A percentile compares a stretch with the other conserved stretches of the same genome.
Evolutionary conservation across 2,113 vertebrate species (phyloP).

Genomic region (Ochotona curzoniae): DNA sequence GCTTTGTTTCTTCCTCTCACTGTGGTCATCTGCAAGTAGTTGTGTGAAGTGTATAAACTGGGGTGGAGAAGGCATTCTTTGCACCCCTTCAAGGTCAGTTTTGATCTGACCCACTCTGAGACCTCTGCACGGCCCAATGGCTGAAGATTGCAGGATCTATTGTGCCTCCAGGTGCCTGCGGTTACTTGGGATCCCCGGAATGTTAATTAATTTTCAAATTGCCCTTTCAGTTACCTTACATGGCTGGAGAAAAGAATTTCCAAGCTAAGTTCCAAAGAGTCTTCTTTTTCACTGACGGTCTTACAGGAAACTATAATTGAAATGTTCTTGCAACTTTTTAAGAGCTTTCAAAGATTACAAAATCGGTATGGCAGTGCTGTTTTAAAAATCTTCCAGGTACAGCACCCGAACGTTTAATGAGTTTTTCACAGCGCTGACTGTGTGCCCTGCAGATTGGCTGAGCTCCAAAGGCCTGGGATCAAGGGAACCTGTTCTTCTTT

Average conservation of each 20-base stretch:
- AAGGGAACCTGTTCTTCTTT: neutral
- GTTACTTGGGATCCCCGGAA: conserved; percentile 24
- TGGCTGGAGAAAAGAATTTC: conserved; percentile 40
- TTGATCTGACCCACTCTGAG: neutral
- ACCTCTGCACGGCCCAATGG: neutral
- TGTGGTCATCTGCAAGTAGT: neutral
- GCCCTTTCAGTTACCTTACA: conserved; percentile 26
- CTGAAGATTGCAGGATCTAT: neutral
- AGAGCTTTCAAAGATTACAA: neutral
- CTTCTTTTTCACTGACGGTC: neutral
- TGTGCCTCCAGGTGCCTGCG: neutral
- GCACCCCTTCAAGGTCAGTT: neutral
- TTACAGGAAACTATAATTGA: neutral
- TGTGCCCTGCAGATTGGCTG: neutral
- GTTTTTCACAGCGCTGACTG: neutral
- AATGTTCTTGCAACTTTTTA: neutral
- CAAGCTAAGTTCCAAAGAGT: neutral
- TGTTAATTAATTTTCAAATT: conserved; percentile 64
- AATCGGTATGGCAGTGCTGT: neutral
- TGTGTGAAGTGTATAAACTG: neutral
- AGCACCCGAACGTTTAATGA: neutral
- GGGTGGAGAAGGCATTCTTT: neutral
- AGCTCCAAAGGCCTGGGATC: neutral
- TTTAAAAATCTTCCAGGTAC: neutral
- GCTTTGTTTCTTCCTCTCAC: neutral